Base-by-base conservation (phyloP, 2,797 vertebrate species). In the Anabas testudineus region DNA sequence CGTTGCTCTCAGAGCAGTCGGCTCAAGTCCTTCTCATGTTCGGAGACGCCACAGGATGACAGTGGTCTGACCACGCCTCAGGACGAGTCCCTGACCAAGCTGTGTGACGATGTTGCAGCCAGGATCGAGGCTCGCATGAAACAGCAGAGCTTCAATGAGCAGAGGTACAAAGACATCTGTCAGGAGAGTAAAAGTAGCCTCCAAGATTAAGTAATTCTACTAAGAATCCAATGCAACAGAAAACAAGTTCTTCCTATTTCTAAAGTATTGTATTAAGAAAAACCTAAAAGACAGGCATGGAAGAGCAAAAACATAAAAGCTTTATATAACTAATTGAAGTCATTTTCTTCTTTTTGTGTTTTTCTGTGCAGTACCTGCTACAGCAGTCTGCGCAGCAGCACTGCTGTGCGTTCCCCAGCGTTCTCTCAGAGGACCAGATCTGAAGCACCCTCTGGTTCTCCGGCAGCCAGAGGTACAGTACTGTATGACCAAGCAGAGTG, bases 81-180 rank as follows among this genome's bases (percentile, higher is more conserved):
- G 48, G 64, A 82, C 2, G 83, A 89, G 54, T 68, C 89, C 18
- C 67, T 95, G 76, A 93, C 75, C 83, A 94, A 93, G 43, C 93
- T 95, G 47, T 94, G 94, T 55, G 93, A 96, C 5, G 94, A 95
- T 26, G 81, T 95, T 32, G 70, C 89, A 0, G 62, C 86, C 62
- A 88, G 92, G 78, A 88, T 91, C 2, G 90, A 87, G 69, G 78
- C 88, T 16, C 87, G 87, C 19, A 76, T 93, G 4, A 92, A 89
- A 57, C 84, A 89, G 72, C 71, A 67, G 48, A 81, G 78, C 58
- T 36, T 76, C 59, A 82, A 80, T 3, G 81, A 87, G 41, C 87
- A 86, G 8, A 87, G 89, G 92, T 91, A 61, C 16, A 16, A 10
- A 2, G 10, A 46, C 10, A 39, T 18, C 1, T n/a, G 15, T 2